A percentile compares a stretch with the other conserved stretches of the same genome.
Conservation (phyloP, 53 echinoderm and acorn worm species). For the Zoroaster sp. region DNA sequence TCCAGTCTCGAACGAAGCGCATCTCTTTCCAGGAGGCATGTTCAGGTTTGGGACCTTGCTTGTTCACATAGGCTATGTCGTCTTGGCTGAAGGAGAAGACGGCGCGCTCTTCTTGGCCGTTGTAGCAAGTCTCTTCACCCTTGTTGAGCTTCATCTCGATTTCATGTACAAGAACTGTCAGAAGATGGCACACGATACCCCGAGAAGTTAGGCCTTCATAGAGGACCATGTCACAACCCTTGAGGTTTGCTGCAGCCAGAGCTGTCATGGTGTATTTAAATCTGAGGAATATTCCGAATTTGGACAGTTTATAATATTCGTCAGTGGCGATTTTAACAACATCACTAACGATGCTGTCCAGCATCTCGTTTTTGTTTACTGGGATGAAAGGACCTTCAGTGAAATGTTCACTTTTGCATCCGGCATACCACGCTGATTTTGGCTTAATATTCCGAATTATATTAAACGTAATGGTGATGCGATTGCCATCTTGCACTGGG, state of each 20-base stretch:
- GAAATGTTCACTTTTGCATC: background rate
- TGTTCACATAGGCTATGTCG: background rate
- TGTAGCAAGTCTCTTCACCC: background rate
- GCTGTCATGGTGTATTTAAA: constrained; percentile 16
- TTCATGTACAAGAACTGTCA: constrained; percentile 2
- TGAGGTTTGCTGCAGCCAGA: background rate
- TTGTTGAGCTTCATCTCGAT: background rate
- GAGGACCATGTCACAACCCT: constrained; percentile 16
- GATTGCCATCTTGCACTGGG: background rate
- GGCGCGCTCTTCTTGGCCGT: background rate
- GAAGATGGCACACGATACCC: background rate
- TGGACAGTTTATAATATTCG: background rate
- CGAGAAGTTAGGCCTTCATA: background rate
- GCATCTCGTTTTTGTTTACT: background rate
- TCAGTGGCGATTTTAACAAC: background rate
- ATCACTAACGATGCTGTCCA: background rate
- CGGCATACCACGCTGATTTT: background rate
- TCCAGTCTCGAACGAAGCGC: background rate
- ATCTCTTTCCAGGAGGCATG: background rate
- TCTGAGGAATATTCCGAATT: constrained; percentile 1
- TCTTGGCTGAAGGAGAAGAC: constrained; percentile 12
- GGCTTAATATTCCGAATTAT: background rate
- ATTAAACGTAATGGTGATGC: constrained; percentile 1
- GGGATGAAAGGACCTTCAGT: background rate
- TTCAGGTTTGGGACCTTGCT: background rate